Evolutionary conservation across 2,888 invertebrate genomes (phyloP).

Genomic region (Hydrotaea cyrtoneurina): DNA sequence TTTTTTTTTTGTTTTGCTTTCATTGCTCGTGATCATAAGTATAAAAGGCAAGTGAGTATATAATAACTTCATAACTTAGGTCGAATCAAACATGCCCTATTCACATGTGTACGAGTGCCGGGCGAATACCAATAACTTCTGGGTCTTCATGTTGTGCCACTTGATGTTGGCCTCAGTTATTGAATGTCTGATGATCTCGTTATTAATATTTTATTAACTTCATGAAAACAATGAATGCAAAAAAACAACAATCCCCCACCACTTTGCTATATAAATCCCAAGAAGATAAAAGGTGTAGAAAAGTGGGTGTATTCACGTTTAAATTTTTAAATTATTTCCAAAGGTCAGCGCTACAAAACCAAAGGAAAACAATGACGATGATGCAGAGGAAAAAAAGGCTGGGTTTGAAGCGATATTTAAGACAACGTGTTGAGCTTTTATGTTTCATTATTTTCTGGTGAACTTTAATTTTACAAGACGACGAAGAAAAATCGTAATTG

Average conservation of each 20-base stretch:
- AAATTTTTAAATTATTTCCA: conserved; percentile 48
- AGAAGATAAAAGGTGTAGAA: conserved; percentile 63
- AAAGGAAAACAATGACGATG: background rate
- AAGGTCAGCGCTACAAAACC: conserved; percentile 7
- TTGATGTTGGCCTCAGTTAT: background rate
- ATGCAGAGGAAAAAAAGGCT: conserved; percentile 48
- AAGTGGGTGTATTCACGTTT: conserved; percentile 63
- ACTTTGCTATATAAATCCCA: background rate
- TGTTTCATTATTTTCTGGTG: conserved; percentile 55
- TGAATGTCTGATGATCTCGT: conserved; percentile 48
- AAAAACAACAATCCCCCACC: background rate
- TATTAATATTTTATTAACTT: conserved; percentile 60
- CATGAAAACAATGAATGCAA: conserved; percentile 40
- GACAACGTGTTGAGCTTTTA: conserved; percentile 9
- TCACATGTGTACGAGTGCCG: no score
- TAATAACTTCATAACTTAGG: no score
- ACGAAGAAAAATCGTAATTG: conserved; percentile 55
- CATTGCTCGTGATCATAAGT: conserved; percentile 46
- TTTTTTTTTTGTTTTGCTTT: background rate
- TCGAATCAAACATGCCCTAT: no score
- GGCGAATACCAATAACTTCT: no score
- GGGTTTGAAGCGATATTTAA: conserved; percentile 41
- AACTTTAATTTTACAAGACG: conserved; percentile 52
- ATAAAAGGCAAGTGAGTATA: no score
- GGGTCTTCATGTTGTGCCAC: no score